Base-by-base conservation (phyloP, 2,888 invertebrate species). In the Hypomecis atomaria region DNA sequence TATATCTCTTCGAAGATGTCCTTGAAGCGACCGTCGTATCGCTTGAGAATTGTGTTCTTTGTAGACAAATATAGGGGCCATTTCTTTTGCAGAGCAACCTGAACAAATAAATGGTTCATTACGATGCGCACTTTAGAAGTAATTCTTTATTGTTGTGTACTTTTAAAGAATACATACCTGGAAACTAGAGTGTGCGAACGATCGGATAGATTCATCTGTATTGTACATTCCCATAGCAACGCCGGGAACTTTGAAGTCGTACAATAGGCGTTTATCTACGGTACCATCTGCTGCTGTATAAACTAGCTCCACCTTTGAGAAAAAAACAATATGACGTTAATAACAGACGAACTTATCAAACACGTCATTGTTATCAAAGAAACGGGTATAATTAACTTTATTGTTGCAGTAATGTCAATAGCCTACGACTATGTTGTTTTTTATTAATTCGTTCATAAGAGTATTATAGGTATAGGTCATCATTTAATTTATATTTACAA, bases 51-150 rank as follows among this genome's bases (percentile, higher is more conserved):
- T 1, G 98, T 98, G 86, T 98, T 98, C 90, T 98, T 98, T 5
- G 98, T 98, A 64, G 97, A 97, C 83, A 98, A 87, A 87, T 97
- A 98, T n/a, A 98, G 92, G 0, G 98, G 98, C 96, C 96, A 97
- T 82, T 96, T 96, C 91, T 97, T 97, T 84, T 93, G 94, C 63
- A 98, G 84, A 45, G 98, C 97, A 78, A 97, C 95, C 93, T 93
- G 83, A 68, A 71, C 64, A 77, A 78, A 83, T 59, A 75, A 38
- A 70, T 33, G 6, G 13, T 45, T 50, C 47, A 33, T 40, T 7
- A 50, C 49, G 44, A 48, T 49, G 36, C 37, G 59, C 50, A 62
- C 54, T 49, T 49, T 57, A 40, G 11, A 64, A 62, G 50, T 65
- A 54, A 57, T 66, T 56, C 50, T 64, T 43, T 48, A 57, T 48